Evolutionary conservation across 2,888 invertebrate species (phyloP), one percentile per base, ranked within the genome.

Genomic region (Gasteruption jaculator): DNA sequence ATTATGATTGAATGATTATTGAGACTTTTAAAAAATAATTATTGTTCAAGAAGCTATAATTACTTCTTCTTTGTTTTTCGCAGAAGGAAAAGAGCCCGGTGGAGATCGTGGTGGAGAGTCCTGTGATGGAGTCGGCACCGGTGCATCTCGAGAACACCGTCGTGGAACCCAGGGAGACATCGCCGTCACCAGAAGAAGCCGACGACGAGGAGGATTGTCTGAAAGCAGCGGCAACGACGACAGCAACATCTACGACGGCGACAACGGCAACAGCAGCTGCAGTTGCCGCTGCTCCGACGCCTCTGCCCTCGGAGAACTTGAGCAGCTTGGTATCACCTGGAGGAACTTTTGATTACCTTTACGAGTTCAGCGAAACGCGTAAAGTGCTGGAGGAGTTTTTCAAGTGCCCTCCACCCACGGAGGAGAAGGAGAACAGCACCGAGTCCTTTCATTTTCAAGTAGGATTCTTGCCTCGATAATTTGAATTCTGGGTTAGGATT

Each of bases 341-440:
- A 19, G 69, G 67, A 37, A 86, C 89, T 22, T 90, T 89, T 68
- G 90, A 91, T 74, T 91, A 91, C 73, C 72, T 91, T 49, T 91
- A 91, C 71, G 92, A 92, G 72, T 91, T 91, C 73, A 91, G 91
- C 0, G 91, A 92, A 73, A 92, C 92, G 16, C 77, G 91, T 52
- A 91, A 91, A 74, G 91, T 92, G 32, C 74, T 92, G 29, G 91
- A 92, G 65, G 91, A 92, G 73, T 92, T 92, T 74, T 92, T 91
- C 75, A 84, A 87, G 68, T 86, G 87, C 65, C 85, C 85, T 34
- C 81, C 83, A 41, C 76, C 76, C 16, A 77, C 78, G 51, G 76
- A 80, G 61, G 81, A 82, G 49, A 79, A 79, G 48, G 71, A 69
- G 27, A 58, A 57, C 38, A 66, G 57, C 38, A 61, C 57, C 7